Base-by-base conservation (phyloP, 2,113 vertebrate species). In the Eptatretus burgeri region DNA sequence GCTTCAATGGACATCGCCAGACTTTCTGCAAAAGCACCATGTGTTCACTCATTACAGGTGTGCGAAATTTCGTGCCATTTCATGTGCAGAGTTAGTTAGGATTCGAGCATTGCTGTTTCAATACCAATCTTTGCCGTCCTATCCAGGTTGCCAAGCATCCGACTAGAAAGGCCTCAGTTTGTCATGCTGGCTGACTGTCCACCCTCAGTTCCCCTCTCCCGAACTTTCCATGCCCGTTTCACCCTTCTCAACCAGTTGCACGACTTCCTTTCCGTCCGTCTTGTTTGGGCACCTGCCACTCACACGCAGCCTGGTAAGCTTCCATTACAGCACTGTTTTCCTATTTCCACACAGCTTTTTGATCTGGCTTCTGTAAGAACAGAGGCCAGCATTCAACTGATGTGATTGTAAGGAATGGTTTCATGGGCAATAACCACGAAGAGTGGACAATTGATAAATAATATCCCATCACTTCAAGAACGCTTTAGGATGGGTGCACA, bases 121-220 rank as follows among this genome's bases (percentile, higher is more conserved):
- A 41, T 41, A 41, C 27, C 27, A n/a, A 5, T 51, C 10, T 18
- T 60, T n/a, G 5, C 16, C 14, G 12, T n/a, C 52, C 27, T 12
- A 3, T 51, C n/a, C 52, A 80, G 85, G 69, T 67, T 93, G 60
- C 87, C 85, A 1, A 85, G 82, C 50, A 74, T 93, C 67, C 82
- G 82, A 13, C 78, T 94, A 73, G 83, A 87, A 71, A 78, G 72
- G 11, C 87, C 87, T 0, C 79, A 78, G 11, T 89, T 94, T 18
- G 81, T 94, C 64, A 91, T 93, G 87, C 87, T 78, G 0, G 87
- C 87, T 2, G 78, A 80, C 65, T 86, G 84, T n/a, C 79, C 83
- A 64, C 84, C 82, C 3, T 73, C 81, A 0, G 82, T 88, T 64
- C 68, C 27, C 13, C 74, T 80, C 51, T 81, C 75, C 2, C 79